A percentile compares a stretch with the other conserved stretches of the same genome.
phyloP scores from a whole-genome alignment of 2,888 invertebrate species.

The Drosophila affinis region DNA sequence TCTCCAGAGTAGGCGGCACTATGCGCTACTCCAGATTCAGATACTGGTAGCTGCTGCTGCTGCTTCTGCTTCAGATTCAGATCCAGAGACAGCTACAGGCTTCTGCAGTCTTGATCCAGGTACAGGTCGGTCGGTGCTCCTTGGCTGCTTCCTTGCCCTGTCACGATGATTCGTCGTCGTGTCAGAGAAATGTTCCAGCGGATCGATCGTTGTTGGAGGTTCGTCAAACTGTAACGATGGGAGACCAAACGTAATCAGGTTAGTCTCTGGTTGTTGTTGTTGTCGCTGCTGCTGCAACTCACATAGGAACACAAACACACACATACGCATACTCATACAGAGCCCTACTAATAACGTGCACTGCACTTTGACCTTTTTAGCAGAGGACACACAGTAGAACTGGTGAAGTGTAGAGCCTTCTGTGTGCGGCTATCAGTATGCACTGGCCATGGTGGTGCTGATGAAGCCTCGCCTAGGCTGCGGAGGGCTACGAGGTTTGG shows the following conservation, averaged over 20 bases:
- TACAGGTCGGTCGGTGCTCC: constrained; percentile 54
- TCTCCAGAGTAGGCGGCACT: constrained; percentile 65
- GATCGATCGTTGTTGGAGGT: not conserved
- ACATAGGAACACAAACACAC: not conserved
- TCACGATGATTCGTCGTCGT: constrained; percentile 59
- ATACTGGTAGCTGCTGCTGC: constrained; percentile 32
- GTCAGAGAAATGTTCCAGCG: constrained; percentile 16
- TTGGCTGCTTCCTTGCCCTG: constrained; percentile 65
- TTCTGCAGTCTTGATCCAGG: constrained; percentile 27
- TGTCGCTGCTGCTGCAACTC: constrained; percentile 3
- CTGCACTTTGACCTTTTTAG: constrained; percentile 47
- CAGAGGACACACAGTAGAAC: constrained; percentile 8
- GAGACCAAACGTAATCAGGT: constrained; percentile 23
- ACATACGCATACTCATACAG: constrained; percentile 40
- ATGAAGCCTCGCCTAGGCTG: constrained; percentile 27
- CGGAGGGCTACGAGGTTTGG: not conserved
- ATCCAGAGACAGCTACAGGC: constrained; percentile 28
- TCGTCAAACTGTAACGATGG: constrained; percentile 1
- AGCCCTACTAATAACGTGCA: constrained; percentile 21
- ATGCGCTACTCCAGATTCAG: constrained; percentile 59
- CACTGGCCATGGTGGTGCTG: constrained; percentile 33
- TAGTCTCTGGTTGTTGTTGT: constrained; percentile 8
- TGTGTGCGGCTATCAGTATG: constrained; percentile 25
- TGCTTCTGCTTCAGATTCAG: constrained; percentile 23
- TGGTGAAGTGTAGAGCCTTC: constrained; percentile 16